Percentiles rank a stretch among this genome's conserved stretches.
Conservation (phyloP, 2,113 vertebrate species). For the Lota lota region DNA sequence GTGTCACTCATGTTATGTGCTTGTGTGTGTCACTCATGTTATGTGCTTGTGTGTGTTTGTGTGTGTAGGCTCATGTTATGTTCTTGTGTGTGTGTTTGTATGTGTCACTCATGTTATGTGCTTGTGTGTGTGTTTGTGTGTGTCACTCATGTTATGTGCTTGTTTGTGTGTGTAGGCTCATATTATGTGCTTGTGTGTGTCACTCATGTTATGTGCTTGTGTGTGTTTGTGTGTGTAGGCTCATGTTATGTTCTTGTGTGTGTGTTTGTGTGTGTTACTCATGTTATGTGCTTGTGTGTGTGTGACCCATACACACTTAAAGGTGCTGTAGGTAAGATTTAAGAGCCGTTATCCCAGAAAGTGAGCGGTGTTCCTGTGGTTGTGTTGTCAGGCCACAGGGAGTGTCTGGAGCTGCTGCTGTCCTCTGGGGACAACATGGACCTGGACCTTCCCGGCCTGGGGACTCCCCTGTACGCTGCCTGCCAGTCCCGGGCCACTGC, state of each 20-base stretch:
- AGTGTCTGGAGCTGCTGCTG: constrained; percentile 88
- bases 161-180: no score
- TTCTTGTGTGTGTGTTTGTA: not conserved
- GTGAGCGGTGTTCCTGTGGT: not conserved
- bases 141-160: not conserved
- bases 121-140: constrained; percentile 41
- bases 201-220: no score
- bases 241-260: no score
- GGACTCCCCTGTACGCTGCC: constrained; percentile 83
- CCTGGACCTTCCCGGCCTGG: constrained; percentile 73
- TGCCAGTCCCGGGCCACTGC: constrained; percentile 73
- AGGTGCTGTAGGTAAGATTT: no score
- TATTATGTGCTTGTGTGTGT: no score
- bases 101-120: not conserved
- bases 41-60: no score
- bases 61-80: no score
- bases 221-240: no score
- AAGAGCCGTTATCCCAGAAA: no score
- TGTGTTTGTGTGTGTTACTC: not conserved
- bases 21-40: not conserved
- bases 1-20: not conserved
- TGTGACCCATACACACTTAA: no score
- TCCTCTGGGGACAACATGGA: constrained; percentile 78
- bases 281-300: no score
- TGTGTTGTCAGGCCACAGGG: constrained; percentile 76